Percentiles rank a stretch among this genome's conserved stretches.
Evolutionary conservation across 64 coral and sea anemone genomes (phyloP).

Genomic region (Porites lutea): DNA sequence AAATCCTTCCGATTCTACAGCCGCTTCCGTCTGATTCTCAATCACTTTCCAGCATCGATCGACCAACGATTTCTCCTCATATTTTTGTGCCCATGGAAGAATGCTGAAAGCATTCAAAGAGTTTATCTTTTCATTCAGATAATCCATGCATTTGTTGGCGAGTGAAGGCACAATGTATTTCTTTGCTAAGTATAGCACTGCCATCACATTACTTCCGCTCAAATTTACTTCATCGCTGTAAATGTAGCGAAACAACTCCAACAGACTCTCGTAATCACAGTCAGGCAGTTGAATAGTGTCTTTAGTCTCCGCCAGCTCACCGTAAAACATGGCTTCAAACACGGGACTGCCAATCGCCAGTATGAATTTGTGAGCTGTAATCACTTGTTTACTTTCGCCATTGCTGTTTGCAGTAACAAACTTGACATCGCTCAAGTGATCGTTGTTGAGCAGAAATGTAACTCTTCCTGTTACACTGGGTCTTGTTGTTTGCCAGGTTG

Average conservation of each 20-base stretch:
- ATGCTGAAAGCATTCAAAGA: slow-evolving; percentile 13
- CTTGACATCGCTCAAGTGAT: slow-evolving; percentile 14
- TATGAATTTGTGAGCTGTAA: slow-evolving; percentile 29
- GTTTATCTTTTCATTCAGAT: not conserved
- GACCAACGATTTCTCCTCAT: not conserved
- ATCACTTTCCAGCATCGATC: slow-evolving; percentile 1
- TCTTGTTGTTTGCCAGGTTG: slow-evolving; percentile 2
- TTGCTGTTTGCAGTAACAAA: not conserved
- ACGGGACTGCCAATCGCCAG: slow-evolving; percentile 32
- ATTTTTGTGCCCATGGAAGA: not conserved
- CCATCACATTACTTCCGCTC: slow-evolving; percentile 35
- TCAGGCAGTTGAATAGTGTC: slow-evolving; percentile 35
- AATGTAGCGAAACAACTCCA: slow-evolving; percentile 35
- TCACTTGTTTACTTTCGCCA: not conserved
- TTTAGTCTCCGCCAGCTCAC: not conserved
- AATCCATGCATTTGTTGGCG: not conserved
- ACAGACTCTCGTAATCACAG: slow-evolving; percentile 13
- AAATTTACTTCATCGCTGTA: slow-evolving; percentile 33
- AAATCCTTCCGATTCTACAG: not conserved
- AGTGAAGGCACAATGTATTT: slow-evolving; percentile 32
- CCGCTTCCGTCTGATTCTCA: not conserved
- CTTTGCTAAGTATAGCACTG: slow-evolving; percentile 35
- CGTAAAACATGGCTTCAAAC: slow-evolving; percentile 52
- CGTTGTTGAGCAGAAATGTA: slow-evolving; percentile 17
- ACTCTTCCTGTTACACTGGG: not conserved